Evolutionary conservation across 2,113 vertebrate genomes (phyloP), one percentile per base, ranked within the genome.

Genomic region (Coryphaenoides rupestris): DNA sequence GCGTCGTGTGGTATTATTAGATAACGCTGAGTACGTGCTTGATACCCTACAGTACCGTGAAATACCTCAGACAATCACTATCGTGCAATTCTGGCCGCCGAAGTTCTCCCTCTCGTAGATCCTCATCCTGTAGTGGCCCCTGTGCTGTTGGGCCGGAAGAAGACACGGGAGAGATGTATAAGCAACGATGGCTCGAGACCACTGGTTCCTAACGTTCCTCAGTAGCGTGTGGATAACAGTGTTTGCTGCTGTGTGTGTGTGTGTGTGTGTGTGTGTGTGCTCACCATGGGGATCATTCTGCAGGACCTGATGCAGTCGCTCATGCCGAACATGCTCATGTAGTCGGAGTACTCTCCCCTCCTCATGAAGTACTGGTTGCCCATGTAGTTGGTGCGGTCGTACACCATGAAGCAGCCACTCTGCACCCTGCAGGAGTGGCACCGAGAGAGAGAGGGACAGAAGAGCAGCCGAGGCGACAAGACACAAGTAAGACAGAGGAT

Each of bases 91-190:
- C 84, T 86, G 83, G 5, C 89, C 90, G 0, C 81, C 78, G 47
- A 87, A 90, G 84, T 90, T 89, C 83, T 90, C 88, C 76, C 76
- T 87, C 83, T 91, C 89, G 24, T 90, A 90, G 75, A 91, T 82
- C 80, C 17, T 90, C 84, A 90, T 88, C 64, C 86, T 88, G 86
- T 72, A 91, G 78, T 68, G 46, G 45, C 87, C 87, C 13, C 84
- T 70, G 83, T 87, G 16, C 86, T 87, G 83, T 62, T 3, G 69
- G 60, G n/a, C n/a, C n/a, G 1, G 63, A 28, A 64, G 55, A 56
- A 3, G 52, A 59, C 0, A 14, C 63, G 16, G 0, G 14, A 2
- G 33, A 40, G 33, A 40, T 6, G 33, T 40, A 40, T 10, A n/a
- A n/a, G n/a, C n/a, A 40, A 40, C 12, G 7, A 40, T 40, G 33